These are phyloP conservation scores for Campaea margaritaria DNA, from an alignment of 2,888 invertebrate genomes.

Conservation along the genomic window DNA sequence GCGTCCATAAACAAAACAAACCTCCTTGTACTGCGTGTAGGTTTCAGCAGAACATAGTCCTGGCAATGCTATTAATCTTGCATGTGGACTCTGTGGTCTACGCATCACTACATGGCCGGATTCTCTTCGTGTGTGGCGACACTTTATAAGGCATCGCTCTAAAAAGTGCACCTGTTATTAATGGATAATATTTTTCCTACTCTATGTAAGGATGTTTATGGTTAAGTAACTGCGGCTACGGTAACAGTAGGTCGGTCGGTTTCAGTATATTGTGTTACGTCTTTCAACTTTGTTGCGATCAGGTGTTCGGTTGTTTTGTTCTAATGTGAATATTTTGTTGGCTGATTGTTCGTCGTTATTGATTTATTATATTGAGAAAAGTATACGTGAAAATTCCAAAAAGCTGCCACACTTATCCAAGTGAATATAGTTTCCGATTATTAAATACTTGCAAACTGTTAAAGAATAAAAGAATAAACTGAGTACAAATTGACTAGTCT, in stretches of 20 bases:
- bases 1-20: slow-evolving; percentile 68
- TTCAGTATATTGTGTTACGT: slow-evolving; percentile 44
- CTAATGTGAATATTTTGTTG: slow-evolving; percentile 16
- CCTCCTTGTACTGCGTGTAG: slow-evolving; percentile 56
- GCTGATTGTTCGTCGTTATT: too few relatives aligned
- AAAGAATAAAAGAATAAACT: too few relatives aligned
- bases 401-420: too few relatives aligned
- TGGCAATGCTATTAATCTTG: slow-evolving; percentile 62
- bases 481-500: too few relatives aligned
- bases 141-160: slow-evolving; percentile 50
- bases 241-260: slow-evolving; percentile 28
- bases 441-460: too few relatives aligned
- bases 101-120: slow-evolving; percentile 61
- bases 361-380: too few relatives aligned
- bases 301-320: slow-evolving; percentile 17
- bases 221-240: slow-evolving; percentile 33
- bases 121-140: slow-evolving; percentile 57
- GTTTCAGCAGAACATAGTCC: slow-evolving; percentile 55
- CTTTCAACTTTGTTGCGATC: slow-evolving; percentile 12
- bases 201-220: slow-evolving; percentile 50
- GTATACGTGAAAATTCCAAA: too few relatives aligned
- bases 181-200: slow-evolving; percentile 49
- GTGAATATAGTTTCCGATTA: too few relatives aligned
- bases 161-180: slow-evolving; percentile 48
- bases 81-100: slow-evolving; percentile 52